Conservation (phyloP, 1,140 invertebrate genomes). For the Nasonia longicornis region DNA sequence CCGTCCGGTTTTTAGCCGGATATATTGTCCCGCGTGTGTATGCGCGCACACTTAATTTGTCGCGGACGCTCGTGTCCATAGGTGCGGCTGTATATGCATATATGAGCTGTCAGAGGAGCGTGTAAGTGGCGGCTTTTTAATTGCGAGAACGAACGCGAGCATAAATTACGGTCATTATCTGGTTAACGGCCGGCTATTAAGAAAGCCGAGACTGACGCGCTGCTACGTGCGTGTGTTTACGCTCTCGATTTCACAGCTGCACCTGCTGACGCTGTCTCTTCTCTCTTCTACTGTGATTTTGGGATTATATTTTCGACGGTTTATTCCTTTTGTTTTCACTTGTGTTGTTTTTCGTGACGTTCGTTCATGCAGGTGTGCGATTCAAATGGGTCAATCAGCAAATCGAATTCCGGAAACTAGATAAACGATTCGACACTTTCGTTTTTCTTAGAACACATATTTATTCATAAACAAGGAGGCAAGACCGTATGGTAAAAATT, state of each 20-base stretch:
- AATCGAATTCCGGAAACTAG: no score
- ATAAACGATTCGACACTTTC: no score
- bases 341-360: no score
- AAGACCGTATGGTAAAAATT: no score
- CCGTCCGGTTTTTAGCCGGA: constrained; percentile 38
- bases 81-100: not conserved
- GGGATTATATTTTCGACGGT: not conserved
- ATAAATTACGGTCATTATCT: constrained; percentile 60
- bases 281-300: not conserved
- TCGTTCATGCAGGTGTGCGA: no score
- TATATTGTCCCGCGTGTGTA: not conserved
- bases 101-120: not conserved
- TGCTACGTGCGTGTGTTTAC: not conserved
- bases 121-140: constrained; percentile 56
- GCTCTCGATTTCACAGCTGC: not conserved
- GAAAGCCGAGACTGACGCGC: constrained; percentile 50
- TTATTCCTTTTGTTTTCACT: not conserved
- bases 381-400: no score
- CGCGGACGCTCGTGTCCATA: not conserved
- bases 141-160: constrained; percentile 48
- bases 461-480: no score
- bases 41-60: constrained; percentile 4
- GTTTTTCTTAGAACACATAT: no score
- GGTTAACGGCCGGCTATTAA: constrained; percentile 57
- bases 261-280: not conserved